Base-by-base conservation (phyloP, 2,113 vertebrate genomes). In the Nipponia nippon region DNA sequence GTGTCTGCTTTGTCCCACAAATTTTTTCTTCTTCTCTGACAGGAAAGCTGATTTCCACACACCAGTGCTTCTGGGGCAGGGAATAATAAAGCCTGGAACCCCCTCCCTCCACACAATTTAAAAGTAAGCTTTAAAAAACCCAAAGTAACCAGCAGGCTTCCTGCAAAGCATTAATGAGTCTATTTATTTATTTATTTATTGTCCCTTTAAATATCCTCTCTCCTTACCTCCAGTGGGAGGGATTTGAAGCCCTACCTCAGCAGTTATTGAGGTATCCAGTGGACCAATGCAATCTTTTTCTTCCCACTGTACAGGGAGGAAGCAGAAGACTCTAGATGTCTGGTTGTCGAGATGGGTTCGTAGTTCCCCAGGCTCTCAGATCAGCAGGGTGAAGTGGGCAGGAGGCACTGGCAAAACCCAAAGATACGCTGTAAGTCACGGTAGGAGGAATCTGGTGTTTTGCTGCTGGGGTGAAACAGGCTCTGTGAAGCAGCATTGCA, bases 371-470 rank as follows among this genome's bases (percentile, higher is more conserved):
- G 46, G 34, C 50, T 93, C 34, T 38, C 10, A 5, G 42, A 44
- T 14, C 40, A 52, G 56, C n/a, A 42, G 38, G 59, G 26, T 44
- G 32, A 19, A 36, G 50, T 8, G 8, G 67, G 26, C 52, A 89
- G 66, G 61, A 80, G 38, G 36, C 36, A 11, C 14, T 16, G 17
- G 34, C 53, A 76, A 52, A 91, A 32, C 36, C 20, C 40, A 78
- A 16, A 50, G n/a, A 2, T 29, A 40, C 3, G 0, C 7, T 32
- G 6, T 3, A 63, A 55, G 3, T 22, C 11, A 4, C 2, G 1
- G 38, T 4, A 21, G 80, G 10, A 90, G 19, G 9, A 30, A 63
- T 5, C 23, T 71, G n/a, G 3, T 40, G 29, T 25, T 62, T 42
- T 58, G 42, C 83, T 75, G 44, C 36, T 62, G 61, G 38, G 26